A percentile compares a stretch with the other conserved stretches of the same genome.
These are phyloP conservation scores for Amblyopsis rosae DNA, from an alignment of 2,113 vertebrate genomes.

Conservation along the genomic window DNA sequence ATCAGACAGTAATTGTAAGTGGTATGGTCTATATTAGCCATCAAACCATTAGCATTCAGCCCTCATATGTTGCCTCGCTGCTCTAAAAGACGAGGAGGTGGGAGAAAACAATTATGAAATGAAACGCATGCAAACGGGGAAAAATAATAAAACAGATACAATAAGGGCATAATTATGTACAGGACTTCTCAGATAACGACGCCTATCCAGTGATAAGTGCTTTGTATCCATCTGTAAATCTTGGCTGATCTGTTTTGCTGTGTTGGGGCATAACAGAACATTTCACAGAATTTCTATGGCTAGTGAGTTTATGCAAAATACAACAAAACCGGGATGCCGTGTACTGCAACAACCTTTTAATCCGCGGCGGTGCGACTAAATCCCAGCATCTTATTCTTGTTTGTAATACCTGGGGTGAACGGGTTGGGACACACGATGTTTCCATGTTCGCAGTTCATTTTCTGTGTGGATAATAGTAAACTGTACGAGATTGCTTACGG, in stretches of 20 bases:
- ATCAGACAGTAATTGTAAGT: too few species aligned
- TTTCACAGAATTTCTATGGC: constrained; percentile 15
- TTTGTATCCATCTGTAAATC: constrained; percentile 48
- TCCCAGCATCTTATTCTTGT: constrained; percentile 54
- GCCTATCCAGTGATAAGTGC: constrained; percentile 47
- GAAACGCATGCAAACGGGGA: constrained; percentile 11
- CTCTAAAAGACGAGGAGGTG: neutral
- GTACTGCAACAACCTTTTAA: constrained; percentile 47
- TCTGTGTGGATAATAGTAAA: constrained; percentile 10
- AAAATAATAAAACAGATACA: constrained; percentile 12
- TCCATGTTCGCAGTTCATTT: constrained; percentile 37
- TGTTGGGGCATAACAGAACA: constrained; percentile 45
- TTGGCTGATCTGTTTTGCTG: constrained; percentile 38
- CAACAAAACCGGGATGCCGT: constrained; percentile 39
- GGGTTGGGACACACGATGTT: constrained; percentile 46
- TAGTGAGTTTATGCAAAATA: constrained; percentile 8
- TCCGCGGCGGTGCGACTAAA: constrained; percentile 48
- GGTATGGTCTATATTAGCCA: too few species aligned
- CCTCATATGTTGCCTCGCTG: neutral
- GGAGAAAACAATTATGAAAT: neutral
- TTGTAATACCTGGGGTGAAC: constrained; percentile 49
- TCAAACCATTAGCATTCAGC: too few species aligned
- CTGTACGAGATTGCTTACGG: neutral
- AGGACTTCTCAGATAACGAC: constrained; percentile 25
- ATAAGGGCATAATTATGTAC: constrained; percentile 34